Percentiles rank a stretch among this genome's conserved stretches.
These are phyloP conservation scores for Plodia interpunctella DNA, from an alignment of 1,140 invertebrate species.

Conservation along the genomic window DNA sequence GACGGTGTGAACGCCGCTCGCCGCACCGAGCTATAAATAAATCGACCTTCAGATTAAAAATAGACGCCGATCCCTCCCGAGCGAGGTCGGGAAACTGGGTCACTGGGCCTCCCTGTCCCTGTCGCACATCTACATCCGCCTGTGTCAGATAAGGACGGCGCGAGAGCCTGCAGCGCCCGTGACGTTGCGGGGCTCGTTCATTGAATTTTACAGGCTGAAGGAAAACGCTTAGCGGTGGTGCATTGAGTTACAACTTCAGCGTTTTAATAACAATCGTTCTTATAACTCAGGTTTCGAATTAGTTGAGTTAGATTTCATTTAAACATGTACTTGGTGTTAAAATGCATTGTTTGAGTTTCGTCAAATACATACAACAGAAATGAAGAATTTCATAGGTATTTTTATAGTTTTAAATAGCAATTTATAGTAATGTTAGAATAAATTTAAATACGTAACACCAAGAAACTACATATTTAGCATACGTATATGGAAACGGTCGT, in stretches of 20 bases:
- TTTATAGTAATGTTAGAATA: too few relatives aligned
- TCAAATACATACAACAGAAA: too few relatives aligned
- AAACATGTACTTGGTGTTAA: too few relatives aligned
- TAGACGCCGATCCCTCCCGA: constrained; percentile 67
- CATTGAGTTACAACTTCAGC: constrained; percentile 28
- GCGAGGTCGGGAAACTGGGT: constrained; percentile 71
- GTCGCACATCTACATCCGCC: constrained; percentile 22
- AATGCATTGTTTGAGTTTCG: too few relatives aligned
- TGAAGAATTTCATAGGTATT: too few relatives aligned
- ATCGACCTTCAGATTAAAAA: constrained; percentile 75
- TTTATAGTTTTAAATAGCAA: too few relatives aligned
- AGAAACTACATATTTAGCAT: neutral
- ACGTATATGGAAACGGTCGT: neutral
- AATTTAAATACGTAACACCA: neutral
- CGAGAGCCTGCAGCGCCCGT: constrained; percentile 50
- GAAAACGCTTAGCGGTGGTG: constrained; percentile 41
- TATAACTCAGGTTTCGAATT: neutral
- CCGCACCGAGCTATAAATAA: constrained; percentile 64
- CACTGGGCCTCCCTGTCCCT: constrained; percentile 42
- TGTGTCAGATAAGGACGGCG: constrained; percentile 35
- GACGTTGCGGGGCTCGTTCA: constrained; percentile 64
- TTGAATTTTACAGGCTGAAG: constrained; percentile 65
- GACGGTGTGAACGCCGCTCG: constrained; percentile 20
- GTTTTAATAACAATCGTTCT: neutral
- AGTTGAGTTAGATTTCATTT: neutral